phyloP scores from a whole-genome alignment of 2,888 invertebrate genomes.

The Odontocolon sp. region DNA sequence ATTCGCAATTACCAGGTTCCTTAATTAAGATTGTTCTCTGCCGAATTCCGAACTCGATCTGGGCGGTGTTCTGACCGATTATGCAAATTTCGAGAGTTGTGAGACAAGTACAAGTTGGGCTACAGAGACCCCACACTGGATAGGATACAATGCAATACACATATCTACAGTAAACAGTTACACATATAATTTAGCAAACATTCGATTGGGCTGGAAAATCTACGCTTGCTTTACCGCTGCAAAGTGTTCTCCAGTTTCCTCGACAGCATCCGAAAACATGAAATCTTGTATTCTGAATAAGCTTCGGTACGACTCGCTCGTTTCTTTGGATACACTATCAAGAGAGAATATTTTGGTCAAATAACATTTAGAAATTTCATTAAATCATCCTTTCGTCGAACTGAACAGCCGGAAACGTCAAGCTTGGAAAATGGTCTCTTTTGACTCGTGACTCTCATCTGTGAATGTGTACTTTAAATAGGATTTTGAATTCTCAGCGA shows the following conservation, averaged over 20 bases:
- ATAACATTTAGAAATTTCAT: no score
- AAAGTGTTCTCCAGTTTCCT: no score
- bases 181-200: background rate
- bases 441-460: background rate
- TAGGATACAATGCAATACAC: constrained; percentile 11
- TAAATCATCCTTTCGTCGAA: no score
- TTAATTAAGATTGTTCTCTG: constrained; percentile 57
- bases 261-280: no score
- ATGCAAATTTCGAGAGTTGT: constrained; percentile 55
- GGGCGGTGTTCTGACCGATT: constrained; percentile 57
- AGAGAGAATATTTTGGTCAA: no score
- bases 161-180: background rate
- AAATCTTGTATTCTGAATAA: no score
- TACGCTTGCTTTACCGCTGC: no score
- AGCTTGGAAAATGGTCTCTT: no score
- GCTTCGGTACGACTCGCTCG: no score
- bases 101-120: constrained; percentile 52
- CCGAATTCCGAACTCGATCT: constrained; percentile 44
- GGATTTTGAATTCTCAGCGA: background rate
- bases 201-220: background rate
- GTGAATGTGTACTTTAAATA: background rate
- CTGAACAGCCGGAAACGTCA: no score
- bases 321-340: no score
- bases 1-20: constrained; percentile 56
- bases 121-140: constrained; percentile 39